Conservation (phyloP, 2,888 invertebrate genomes). For the Meiosimyza platycephala region DNA sequence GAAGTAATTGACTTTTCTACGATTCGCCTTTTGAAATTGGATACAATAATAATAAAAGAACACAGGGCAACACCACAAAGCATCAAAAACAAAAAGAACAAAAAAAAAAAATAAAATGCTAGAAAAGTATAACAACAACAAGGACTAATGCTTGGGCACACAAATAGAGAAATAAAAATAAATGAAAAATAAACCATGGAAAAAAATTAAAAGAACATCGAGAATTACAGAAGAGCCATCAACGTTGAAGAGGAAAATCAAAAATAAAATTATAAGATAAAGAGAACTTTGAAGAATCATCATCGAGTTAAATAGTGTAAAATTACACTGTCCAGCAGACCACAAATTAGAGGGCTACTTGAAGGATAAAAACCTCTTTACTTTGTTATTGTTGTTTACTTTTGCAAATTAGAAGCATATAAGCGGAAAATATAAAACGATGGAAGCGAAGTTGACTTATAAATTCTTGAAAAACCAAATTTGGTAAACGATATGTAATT, state of each 20-base stretch:
- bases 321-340: constrained; percentile 19
- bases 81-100: constrained; percentile 18
- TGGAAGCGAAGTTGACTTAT: too few species aligned
- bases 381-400: too few species aligned
- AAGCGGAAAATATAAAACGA: too few species aligned
- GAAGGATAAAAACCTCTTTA: not conserved
- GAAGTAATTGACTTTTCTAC: constrained; percentile 42
- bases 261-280: constrained; percentile 10
- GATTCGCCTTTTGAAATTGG: constrained; percentile 43
- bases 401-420: too few species aligned
- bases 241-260: not conserved
- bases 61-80: constrained; percentile 10
- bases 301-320: constrained; percentile 32
- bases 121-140: not conserved
- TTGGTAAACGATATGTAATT: too few species aligned
- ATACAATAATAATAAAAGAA: constrained; percentile 41
- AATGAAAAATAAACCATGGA: not conserved
- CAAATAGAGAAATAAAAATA: not conserved
- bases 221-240: constrained; percentile 28
- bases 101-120: too few species aligned
- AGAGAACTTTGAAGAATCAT: constrained; percentile 24
- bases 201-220: constrained; percentile 19
- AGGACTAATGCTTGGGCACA: constrained; percentile 16
- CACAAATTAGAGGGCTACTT: constrained; percentile 15
- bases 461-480: too few species aligned